Evolutionary conservation across 1,140 invertebrate genomes (phyloP).

Genomic region (Drosophila ambigua): DNA sequence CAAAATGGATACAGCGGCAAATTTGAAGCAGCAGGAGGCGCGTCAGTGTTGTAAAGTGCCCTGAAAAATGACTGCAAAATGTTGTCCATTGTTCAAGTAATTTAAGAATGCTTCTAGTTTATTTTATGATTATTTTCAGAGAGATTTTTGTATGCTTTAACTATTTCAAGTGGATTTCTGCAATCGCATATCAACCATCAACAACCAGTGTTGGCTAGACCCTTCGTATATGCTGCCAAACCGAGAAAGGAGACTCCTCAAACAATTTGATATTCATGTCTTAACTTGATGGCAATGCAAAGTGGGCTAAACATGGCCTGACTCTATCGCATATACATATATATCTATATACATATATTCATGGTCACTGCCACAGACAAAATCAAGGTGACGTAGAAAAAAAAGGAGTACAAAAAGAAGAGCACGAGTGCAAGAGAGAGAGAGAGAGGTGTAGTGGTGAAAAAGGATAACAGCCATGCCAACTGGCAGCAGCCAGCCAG

Average conservation of each 20-base stretch:
- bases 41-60: conserved; percentile 27
- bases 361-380: conserved; percentile 75
- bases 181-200: not conserved
- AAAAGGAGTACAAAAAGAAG: conserved; percentile 51
- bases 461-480: conserved; percentile 50
- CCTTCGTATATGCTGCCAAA: not conserved
- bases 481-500: conserved; percentile 11
- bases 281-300: conserved; percentile 56
- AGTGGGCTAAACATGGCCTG: conserved; percentile 70
- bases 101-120: no score
- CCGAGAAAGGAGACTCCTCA: conserved; percentile 3
- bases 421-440: conserved; percentile 16
- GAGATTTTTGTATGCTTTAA: not conserved
- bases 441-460: not conserved
- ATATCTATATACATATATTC: conserved; percentile 59
- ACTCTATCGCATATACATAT: conserved; percentile 45
- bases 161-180: not conserved
- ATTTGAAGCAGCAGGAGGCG: conserved; percentile 61
- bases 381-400: conserved; percentile 72
- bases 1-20: conserved; percentile 73
- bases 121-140: not conserved
- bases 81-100: no score
- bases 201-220: not conserved
- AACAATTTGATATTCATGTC: conserved; percentile 34
- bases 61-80: conserved; percentile 34